Evolutionary conservation across 2,797 vertebrate species (phyloP).

Genomic region (Gymnothorax reevesii): DNA sequence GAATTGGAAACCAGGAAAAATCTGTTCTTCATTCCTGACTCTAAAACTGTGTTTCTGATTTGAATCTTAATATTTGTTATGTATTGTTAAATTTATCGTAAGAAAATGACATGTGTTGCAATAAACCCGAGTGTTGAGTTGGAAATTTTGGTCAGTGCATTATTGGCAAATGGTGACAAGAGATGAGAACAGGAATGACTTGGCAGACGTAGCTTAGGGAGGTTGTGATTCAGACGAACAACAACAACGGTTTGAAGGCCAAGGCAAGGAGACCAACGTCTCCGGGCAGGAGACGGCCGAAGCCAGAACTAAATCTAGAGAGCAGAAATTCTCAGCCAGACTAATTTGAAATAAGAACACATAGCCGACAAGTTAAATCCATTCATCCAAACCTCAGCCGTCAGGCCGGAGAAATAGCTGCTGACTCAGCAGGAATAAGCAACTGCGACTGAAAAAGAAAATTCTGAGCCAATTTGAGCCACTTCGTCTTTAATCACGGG

Average conservation of each 20-base stretch:
- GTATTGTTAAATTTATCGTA: no score
- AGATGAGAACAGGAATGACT: background rate
- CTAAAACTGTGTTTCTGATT: no score
- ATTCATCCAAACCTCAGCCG: background rate
- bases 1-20: no score
- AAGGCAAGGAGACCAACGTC: background rate
- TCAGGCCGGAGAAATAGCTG: constrained; percentile 26
- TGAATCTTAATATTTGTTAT: no score
- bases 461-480: constrained; percentile 43
- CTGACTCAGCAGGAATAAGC: constrained; percentile 36
- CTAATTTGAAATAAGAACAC: background rate
- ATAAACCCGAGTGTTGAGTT: no score
- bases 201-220: background rate
- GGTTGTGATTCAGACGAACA: background rate
- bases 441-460: constrained; percentile 40
- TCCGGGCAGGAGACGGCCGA: background rate
- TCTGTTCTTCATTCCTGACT: no score
- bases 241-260: background rate
- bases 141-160: background rate
- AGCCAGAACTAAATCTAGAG: background rate
- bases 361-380: background rate
- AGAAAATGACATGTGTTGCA: no score
- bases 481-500: constrained; percentile 49
- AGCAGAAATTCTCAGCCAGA: background rate
- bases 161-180: background rate